phyloP scores from a whole-genome alignment of 1,140 invertebrate genomes.

The Cyrtorhinus lividipennis region DNA sequence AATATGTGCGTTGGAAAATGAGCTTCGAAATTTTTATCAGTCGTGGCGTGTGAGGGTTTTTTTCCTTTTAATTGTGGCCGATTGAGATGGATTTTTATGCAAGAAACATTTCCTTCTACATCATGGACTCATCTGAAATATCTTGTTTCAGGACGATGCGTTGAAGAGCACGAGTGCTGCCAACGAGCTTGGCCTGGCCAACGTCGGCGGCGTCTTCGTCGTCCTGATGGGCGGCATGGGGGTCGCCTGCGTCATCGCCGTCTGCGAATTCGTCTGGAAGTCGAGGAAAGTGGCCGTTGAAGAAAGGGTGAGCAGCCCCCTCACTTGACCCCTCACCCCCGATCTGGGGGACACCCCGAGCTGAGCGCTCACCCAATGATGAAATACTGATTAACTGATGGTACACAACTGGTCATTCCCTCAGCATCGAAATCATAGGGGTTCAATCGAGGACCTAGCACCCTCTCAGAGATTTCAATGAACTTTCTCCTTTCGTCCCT shows the following conservation, averaged over 20 bases:
- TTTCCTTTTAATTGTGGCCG: no score
- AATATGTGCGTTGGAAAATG: no score
- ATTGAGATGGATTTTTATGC: no score
- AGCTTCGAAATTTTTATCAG: no score
- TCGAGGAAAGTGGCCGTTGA: conserved; percentile 78
- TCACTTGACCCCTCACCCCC: conserved; percentile 26
- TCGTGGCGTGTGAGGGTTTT: no score
- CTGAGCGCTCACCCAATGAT: no score
- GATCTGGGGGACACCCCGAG: conserved; percentile 24
- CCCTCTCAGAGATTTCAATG: background rate
- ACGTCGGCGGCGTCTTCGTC: conserved; percentile 90
- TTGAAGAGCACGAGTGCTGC: conserved; percentile 71
- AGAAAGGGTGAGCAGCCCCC: conserved; percentile 48
- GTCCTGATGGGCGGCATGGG: conserved; percentile 84
- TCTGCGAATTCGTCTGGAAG: conserved; percentile 88
- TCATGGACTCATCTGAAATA: no score
- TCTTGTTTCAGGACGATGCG: conserved; percentile 50
- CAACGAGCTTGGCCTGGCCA: conserved; percentile 73
- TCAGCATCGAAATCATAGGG: no score
- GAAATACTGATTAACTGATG: no score
- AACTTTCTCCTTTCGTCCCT: no score
- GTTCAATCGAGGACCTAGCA: background rate
- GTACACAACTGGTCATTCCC: no score
- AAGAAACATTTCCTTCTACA: no score
- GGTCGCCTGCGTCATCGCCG: conserved; percentile 71